Base-by-base conservation (phyloP, 1,140 invertebrate genomes). In the Wiebesia pumilae region DNA sequence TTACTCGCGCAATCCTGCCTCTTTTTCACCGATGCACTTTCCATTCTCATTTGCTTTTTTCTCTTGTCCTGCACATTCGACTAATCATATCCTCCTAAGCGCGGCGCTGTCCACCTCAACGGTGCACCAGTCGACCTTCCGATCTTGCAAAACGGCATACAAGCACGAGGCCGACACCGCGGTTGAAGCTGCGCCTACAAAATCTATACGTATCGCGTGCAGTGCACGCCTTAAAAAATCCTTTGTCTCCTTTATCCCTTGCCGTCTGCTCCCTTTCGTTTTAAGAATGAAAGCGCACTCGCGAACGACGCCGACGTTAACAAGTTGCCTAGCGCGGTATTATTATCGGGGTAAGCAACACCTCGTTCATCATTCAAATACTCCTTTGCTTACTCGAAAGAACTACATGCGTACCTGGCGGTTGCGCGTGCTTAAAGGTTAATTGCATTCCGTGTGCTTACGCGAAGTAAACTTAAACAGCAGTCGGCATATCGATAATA, bases 61-160 rank as follows among this genome's bases (percentile, higher is more conserved):
- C 73, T 78, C 78, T 84, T 84, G 73, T 78, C 30, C 30, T 30
- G 43, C 71, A 40, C 47, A 58, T 83, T 51, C 30, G 21, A 19
- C 69, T 38, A 27, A 62, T 10, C 35, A n/a, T 77, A 62, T 77
- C 47, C 10, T 27, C 47, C 81, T 38, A 30, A 77, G 67, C 71
- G 58, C 33, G 33, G 90, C 88, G 87, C 86, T 86, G 89, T 87
- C 88, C 86, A 86, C 87, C 83, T 87, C 86, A 77, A 35, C 65
- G 79, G 69, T 90, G 90, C 89, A 92, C 90, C 90, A 88, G 91
- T 92, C 91, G 91, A 92, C 91, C 91, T 92, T 92, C 91, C 91
- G 89, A 88, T 90, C 89, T 92, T 92, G 91, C 91, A 90, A 92
- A 90, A 89, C 85, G 84, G 88, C 65, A 84, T 67, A 38, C 89